Base-by-base conservation (phyloP, 1,140 invertebrate genomes). In the Drosophila lacteicornis region DNA sequence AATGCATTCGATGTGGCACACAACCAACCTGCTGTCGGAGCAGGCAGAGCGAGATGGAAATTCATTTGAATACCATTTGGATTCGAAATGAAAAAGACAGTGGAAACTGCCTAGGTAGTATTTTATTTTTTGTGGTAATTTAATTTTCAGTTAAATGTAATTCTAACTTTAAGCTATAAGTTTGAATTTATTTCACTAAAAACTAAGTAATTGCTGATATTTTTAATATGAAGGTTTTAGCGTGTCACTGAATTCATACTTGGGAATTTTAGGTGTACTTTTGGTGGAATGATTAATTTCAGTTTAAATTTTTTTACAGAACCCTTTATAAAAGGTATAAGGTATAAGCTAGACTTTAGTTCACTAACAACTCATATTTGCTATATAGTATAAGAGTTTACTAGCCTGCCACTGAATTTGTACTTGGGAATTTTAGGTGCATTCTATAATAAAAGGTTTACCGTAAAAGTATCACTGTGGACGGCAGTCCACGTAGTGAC, bases 41-140 rank as follows among this genome's bases (percentile, higher is more conserved):
- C 42, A 30, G 74, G 13, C 56, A 77, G 74, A 69, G 51, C 56
- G 65, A 51, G 75, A 70, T 58, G 62, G 63, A 63, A 55, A 75
- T 53, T 46, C 74, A 69, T 77, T 77, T 75, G 25, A 75, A 76
- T 77, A 51, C 13, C 43, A 53, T 56, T 75, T 47, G 40, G 17
- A 58, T 22, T 38, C 15, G 46, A 40, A 15, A 30, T 40, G 4
- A 36, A 7, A 12, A 22, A 59, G 19, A 70, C 68, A 71, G 50
- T 33, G 8, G 17, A 15, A 13, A 49, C 60, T 43, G 12, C 11
- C 9, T 46, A 47, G 15, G 0, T 8, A 19, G 17, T 22, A 0
- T 15, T 1, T 38, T 2, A 17, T 9, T 3, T 4, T 9, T 3
- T 4, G 1, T 50, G 8, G 8, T 50, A n/a, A 11, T 11, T 36